Base-by-base conservation (phyloP, 2,888 invertebrate species). In the Xiphydria camelus region DNA sequence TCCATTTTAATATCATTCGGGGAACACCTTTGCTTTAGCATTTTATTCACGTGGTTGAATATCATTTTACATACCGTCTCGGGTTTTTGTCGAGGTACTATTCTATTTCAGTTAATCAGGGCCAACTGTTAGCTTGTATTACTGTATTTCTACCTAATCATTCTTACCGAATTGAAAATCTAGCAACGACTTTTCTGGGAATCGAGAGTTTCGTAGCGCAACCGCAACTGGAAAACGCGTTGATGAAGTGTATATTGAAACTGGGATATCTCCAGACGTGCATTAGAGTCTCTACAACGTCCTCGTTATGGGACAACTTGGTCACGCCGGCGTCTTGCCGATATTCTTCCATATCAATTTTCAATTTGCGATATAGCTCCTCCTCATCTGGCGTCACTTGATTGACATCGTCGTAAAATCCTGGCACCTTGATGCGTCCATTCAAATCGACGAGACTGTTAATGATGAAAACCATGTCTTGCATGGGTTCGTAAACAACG, bases 301-400 rank as follows among this genome's bases (percentile, higher is more conserved):
- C 46, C 9, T 44, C 55, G 6, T 36, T 41, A 14, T 51, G 41
- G 3, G 42, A 41, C 12, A 62, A 51, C 10, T 41, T 53, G 1
- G 46, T 41, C 7, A 60, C 46, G 1, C 51, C 47, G 5, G 56
- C 53, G 12, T 35, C 48, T n/a, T 34, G 41, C 35, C 49, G 44
- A 15, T 57, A 61, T 20, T 60, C 57, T 4, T 52, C 46, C 17
- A 48, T 37, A 7, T 56, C 43, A 6, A 57, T 20, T 37, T 52
- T 55, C 3, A 62, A 49, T 17, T 50, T 51, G 9, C 44, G 45
- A 46, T 78, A 78, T 32, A 76, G 53, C 14, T 65, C 64, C 49
- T 79, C 79, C 55, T 78, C 78, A 36, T 78, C 78, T 1, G 79
- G 78, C 3, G 77, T 77, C 1, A 79, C 73, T 55, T 72, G 73